Percentiles rank a stretch among this genome's conserved stretches.
These are phyloP conservation scores for Pachyuromys duprasi DNA, from an alignment of 2,797 vertebrate genomes.

Conservation along the genomic window DNA sequence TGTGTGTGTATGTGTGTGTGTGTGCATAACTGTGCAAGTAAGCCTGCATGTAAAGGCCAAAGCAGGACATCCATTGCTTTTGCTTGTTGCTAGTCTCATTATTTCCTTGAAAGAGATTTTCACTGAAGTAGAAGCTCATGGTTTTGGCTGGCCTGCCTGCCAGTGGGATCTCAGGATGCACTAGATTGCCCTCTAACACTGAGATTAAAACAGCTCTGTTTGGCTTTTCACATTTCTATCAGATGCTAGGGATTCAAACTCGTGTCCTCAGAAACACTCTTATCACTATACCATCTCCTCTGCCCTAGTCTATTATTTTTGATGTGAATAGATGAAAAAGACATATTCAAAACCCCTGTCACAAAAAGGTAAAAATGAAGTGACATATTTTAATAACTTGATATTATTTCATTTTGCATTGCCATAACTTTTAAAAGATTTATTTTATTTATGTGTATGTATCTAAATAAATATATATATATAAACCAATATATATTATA, in stretches of 20 bases:
- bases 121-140: not conserved
- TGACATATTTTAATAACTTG: not conserved
- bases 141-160: not conserved
- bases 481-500: no score
- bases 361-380: conserved; percentile 45
- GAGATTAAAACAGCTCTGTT: not conserved
- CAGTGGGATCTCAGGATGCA: no score
- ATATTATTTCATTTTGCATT: not conserved
- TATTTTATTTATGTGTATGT: not conserved
- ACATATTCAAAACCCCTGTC: not conserved
- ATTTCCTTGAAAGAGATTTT: not conserved
- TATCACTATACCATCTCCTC: not conserved
- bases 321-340: not conserved
- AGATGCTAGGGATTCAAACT: not conserved
- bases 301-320: not conserved
- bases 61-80: not conserved
- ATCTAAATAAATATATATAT: no score
- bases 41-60: not conserved
- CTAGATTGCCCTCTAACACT: not conserved
- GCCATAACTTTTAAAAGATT: not conserved
- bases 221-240: not conserved
- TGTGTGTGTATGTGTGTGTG: not conserved
- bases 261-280: not conserved
- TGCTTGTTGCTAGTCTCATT: not conserved
- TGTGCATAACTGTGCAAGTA: not conserved